These are phyloP conservation scores for Erebia aethiops DNA, from an alignment of 2,888 invertebrate species.

Conservation along the genomic window DNA sequence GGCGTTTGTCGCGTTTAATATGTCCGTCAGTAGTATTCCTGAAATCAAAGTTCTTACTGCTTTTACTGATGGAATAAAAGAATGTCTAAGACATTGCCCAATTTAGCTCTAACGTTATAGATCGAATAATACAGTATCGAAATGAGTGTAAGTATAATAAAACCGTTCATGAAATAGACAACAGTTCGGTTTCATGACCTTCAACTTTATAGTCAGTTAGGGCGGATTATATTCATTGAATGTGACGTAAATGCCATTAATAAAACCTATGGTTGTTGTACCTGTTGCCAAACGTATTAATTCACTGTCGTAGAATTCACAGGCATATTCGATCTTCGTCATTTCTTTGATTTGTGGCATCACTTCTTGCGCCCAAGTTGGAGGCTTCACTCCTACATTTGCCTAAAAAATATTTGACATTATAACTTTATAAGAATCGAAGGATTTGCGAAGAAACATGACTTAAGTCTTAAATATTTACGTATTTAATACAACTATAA, in stretches of 20 bases:
- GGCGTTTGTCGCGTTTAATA: slow-evolving; percentile 71
- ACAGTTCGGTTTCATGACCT: not conserved
- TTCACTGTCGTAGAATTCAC: slow-evolving; percentile 63
- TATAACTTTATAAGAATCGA: not conserved
- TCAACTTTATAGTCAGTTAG: not conserved
- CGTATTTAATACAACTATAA: too few species aligned
- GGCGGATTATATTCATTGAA: not conserved
- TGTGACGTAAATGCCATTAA: not conserved
- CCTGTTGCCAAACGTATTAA: slow-evolving; percentile 67
- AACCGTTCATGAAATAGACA: not conserved
- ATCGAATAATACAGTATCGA: not conserved
- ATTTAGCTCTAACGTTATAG: not conserved
- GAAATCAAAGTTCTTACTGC: slow-evolving; percentile 35
- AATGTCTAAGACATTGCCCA: not conserved
- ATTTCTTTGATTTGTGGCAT: slow-evolving; percentile 73
- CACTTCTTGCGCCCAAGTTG: slow-evolving; percentile 65
- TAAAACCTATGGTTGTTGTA: slow-evolving; percentile 44
- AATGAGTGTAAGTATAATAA: not conserved
- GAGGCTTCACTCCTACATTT: slow-evolving; percentile 66
- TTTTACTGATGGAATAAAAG: not conserved
- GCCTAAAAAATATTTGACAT: slow-evolving; percentile 53
- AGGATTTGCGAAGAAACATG: not conserved
- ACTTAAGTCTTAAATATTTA: too few species aligned
- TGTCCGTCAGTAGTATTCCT: slow-evolving; percentile 78
- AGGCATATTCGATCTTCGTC: slow-evolving; percentile 72